Evolutionary conservation across 2,888 invertebrate genomes (phyloP).

Genomic region (Tachina fera): DNA sequence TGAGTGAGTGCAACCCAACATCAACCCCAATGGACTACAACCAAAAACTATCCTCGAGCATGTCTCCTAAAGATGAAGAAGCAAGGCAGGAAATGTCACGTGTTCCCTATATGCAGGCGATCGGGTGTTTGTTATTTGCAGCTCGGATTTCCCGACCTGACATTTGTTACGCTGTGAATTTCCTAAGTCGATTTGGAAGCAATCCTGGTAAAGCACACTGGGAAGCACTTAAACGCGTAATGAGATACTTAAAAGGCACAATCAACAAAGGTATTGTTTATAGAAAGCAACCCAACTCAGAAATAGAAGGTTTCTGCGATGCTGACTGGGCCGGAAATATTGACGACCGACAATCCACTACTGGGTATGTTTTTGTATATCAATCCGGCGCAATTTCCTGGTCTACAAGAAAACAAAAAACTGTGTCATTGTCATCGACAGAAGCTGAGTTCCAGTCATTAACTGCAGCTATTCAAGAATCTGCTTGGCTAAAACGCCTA

Average conservation of each 20-base stretch:
- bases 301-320: conserved; percentile 56
- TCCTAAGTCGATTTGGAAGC: conserved; percentile 55
- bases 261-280: conserved; percentile 43
- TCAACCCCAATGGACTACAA: conserved; percentile 43
- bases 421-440: neutral
- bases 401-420: conserved; percentile 19
- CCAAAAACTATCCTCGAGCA: too few species aligned
- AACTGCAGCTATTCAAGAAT: conserved; percentile 59
- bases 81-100: too few species aligned
- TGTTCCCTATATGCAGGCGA: too few species aligned
- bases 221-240: too few species aligned
- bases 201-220: conserved; percentile 29
- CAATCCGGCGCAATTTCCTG: conserved; percentile 18
- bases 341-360: too few species aligned
- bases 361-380: conserved; percentile 3
- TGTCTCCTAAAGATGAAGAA: too few species aligned
- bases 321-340: conserved; percentile 48
- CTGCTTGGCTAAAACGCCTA: conserved; percentile 6
- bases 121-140: too few species aligned
- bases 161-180: conserved; percentile 51
- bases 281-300: conserved; percentile 10
- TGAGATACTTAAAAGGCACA: conserved; percentile 41
- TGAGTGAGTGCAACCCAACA: conserved; percentile 54
- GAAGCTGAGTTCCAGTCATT: neutral
- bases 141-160: conserved; percentile 31